These are phyloP conservation scores for Erithacus rubecula DNA, from an alignment of 2,797 vertebrate genomes.

Conservation along the genomic window DNA sequence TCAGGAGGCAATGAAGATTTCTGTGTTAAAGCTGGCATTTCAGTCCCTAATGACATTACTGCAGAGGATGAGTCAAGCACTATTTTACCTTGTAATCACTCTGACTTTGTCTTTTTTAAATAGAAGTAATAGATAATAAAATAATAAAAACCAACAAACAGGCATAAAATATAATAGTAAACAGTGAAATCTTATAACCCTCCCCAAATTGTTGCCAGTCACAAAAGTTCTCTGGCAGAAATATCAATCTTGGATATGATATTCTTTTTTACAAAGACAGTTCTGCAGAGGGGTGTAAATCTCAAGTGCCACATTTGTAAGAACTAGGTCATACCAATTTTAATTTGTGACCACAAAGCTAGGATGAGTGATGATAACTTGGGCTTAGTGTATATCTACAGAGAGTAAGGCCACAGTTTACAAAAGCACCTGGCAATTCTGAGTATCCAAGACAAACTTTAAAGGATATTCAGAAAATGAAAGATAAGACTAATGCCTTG, in stretches of 20 bases:
- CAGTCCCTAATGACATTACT: neutral
- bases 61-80: neutral
- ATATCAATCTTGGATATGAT: neutral
- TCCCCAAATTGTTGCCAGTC: neutral
- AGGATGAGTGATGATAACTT: neutral
- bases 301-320: neutral
- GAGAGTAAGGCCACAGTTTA: neutral
- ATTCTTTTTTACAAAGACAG: neutral
- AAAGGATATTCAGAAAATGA: neutral
- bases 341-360: conserved; percentile 12
- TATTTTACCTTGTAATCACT: neutral
- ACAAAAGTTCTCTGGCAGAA: neutral
- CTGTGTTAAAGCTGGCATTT: conserved; percentile 20
- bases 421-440: neutral
- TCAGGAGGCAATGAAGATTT: conserved; percentile 25
- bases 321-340: conserved; percentile 26
- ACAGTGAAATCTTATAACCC: neutral
- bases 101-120: neutral
- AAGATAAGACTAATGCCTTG: neutral
- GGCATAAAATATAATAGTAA: neutral
- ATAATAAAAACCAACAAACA: neutral
- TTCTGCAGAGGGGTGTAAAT: neutral
- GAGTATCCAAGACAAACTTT: neutral
- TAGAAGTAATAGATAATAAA: neutral
- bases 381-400: neutral